These are phyloP conservation scores for Calameuta idolon DNA, from an alignment of 2,888 invertebrate species.

Conservation along the genomic window DNA sequence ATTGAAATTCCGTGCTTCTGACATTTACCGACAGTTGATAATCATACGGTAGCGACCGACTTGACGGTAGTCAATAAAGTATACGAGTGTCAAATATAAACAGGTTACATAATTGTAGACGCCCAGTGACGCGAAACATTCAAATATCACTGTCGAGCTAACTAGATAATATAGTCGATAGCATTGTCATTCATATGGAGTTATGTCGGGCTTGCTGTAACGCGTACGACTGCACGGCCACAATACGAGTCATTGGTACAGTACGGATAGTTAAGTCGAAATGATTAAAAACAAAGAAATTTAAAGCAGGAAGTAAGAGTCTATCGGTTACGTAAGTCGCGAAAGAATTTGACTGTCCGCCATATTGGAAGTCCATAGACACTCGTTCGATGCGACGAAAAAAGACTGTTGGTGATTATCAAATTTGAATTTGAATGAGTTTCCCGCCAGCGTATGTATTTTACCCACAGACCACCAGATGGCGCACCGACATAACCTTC, in stretches of 20 bases:
- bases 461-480: neutral
- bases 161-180: constrained; percentile 9
- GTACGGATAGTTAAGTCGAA: neutral
- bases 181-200: constrained; percentile 3
- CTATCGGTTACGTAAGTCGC: neutral
- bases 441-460: neutral
- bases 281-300: neutral
- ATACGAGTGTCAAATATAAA: neutral
- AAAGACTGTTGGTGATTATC: neutral
- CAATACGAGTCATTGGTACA: neutral
- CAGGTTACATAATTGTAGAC: neutral
- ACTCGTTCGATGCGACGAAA: neutral
- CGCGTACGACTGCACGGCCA: neutral
- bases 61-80: neutral
- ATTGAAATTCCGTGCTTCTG: neutral
- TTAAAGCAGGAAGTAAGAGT: neutral
- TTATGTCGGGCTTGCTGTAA: neutral
- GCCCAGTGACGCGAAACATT: constrained; percentile 8
- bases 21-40: neutral
- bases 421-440: neutral
- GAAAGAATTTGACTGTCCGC: neutral
- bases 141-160: constrained; percentile 3
- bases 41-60: neutral
- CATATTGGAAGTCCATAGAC: neutral
- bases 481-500: neutral